These are phyloP conservation scores for Mormyrops attenuatus DNA, from an alignment of 2,797 vertebrate genomes.

Conservation along the genomic window DNA sequence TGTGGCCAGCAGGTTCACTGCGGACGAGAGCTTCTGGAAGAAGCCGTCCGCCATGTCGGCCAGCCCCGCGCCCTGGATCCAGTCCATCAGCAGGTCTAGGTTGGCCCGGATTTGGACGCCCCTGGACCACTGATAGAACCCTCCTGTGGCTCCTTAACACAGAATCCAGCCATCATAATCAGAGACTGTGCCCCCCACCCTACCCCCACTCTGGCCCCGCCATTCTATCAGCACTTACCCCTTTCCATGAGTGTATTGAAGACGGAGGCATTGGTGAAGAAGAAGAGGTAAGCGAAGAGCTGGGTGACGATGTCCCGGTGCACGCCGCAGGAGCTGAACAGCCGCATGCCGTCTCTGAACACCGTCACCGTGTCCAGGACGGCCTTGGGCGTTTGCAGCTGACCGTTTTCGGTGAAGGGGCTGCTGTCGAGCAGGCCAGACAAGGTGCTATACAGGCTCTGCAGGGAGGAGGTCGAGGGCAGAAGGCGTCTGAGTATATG, in stretches of 20 bases:
- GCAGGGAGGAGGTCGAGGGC: background rate
- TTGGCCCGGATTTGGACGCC: slow-evolving; percentile 73
- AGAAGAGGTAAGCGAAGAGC: slow-evolving; percentile 69
- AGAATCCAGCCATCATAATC: background rate
- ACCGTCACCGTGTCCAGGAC: slow-evolving; percentile 57
- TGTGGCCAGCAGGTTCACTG: slow-evolving; percentile 70
- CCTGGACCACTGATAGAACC: slow-evolving; percentile 71
- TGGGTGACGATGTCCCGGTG: slow-evolving; percentile 63
- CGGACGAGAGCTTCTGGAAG: slow-evolving; percentile 68
- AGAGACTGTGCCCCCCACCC: background rate
- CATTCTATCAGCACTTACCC: slow-evolving; percentile 45
- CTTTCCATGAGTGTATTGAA: slow-evolving; percentile 74
- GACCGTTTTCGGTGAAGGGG: slow-evolving; percentile 63
- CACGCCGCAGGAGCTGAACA: slow-evolving; percentile 61
- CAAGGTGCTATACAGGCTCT: slow-evolving; percentile 66
- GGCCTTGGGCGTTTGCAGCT: slow-evolving; percentile 53
- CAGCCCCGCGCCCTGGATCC: slow-evolving; percentile 61
- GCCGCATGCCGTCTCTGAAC: slow-evolving; percentile 59
- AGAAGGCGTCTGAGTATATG: background rate
- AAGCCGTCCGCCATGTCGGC: slow-evolving; percentile 57
- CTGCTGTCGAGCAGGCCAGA: slow-evolving; percentile 66
- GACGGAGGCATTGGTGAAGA: slow-evolving; percentile 72
- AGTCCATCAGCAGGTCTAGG: slow-evolving; percentile 70
- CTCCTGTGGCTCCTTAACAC: slow-evolving; percentile 56
- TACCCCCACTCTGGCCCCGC: background rate